Evolutionary conservation across 1,140 invertebrate species (phyloP).

Genomic region (Lucilia cuprina): DNA sequence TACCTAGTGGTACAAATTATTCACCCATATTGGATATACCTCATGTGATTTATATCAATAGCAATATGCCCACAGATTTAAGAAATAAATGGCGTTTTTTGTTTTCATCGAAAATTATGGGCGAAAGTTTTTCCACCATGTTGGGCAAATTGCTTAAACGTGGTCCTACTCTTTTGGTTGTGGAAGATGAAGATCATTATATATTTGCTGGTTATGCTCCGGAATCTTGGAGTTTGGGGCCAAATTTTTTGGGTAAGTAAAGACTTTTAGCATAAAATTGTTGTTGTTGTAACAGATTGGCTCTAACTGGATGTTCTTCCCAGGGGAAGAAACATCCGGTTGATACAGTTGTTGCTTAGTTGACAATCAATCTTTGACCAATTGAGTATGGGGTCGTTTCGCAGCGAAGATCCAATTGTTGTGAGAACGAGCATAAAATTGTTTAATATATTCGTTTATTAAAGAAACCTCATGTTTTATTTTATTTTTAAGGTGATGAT

Average conservation of each 20-base stretch:
- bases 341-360: no score
- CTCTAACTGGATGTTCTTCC: no score
- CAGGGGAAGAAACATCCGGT: no score
- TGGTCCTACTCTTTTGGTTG: slow-evolving; percentile 78
- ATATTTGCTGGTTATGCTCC: slow-evolving; percentile 89
- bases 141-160: slow-evolving; percentile 78
- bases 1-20: slow-evolving; percentile 76
- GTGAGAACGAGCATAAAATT: neutral
- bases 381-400: no score
- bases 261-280: no score
- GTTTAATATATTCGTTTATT: neutral
- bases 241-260: slow-evolving; percentile 66
- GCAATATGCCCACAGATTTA: slow-evolving; percentile 74
- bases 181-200: slow-evolving; percentile 81
- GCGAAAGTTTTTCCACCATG: slow-evolving; percentile 84
- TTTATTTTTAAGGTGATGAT: slow-evolving; percentile 62
- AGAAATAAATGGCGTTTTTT: slow-evolving; percentile 82
- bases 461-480: neutral
- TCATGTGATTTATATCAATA: slow-evolving; percentile 80
- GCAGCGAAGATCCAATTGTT: no score
- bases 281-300: no score
- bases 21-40: slow-evolving; percentile 78
- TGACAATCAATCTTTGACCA: no score
- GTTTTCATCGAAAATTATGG: slow-evolving; percentile 82
- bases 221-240: slow-evolving; percentile 74